Evolutionary conservation across 2,888 invertebrate species (phyloP).

Genomic region (Parasteatoda lunata): DNA sequence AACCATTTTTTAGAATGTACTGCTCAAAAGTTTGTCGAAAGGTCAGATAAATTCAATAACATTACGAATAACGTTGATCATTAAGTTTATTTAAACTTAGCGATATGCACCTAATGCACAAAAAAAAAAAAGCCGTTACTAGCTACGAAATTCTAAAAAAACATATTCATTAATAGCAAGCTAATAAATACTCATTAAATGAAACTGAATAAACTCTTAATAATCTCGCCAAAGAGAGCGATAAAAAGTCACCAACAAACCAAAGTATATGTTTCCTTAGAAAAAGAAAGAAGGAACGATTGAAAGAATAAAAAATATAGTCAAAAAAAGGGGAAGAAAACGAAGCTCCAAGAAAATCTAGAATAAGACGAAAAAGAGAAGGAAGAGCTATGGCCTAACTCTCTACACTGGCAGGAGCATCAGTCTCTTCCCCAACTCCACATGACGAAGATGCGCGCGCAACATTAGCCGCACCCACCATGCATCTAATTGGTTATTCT

Average conservation of each 20-base stretch:
- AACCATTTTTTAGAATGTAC: no score
- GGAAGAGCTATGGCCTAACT: slow-evolving; percentile 66
- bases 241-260: slow-evolving; percentile 49
- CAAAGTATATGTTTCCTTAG: slow-evolving; percentile 55
- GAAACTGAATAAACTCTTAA: not conserved
- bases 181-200: no score
- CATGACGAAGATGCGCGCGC: slow-evolving; percentile 57
- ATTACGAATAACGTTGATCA: no score
- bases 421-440: slow-evolving; percentile 57
- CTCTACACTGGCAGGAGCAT: slow-evolving; percentile 66
- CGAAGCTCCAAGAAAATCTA: slow-evolving; percentile 18
- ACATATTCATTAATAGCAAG: no score
- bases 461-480: slow-evolving; percentile 14
- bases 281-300: slow-evolving; percentile 55
- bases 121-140: no score
- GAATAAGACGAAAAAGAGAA: slow-evolving; percentile 60
- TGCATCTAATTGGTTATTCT: slow-evolving; percentile 36
- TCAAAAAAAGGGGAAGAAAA: slow-evolving; percentile 19
- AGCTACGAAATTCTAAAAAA: no score
- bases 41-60: no score
- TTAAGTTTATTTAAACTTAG: no score
- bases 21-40: no score
- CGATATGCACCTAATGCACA: no score
- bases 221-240: slow-evolving; percentile 49
- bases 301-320: slow-evolving; percentile 34